Percentiles rank a stretch among this genome's conserved stretches.
Evolutionary conservation across 2,888 invertebrate genomes (phyloP).

Genomic region (Spilarctia lutea): DNA sequence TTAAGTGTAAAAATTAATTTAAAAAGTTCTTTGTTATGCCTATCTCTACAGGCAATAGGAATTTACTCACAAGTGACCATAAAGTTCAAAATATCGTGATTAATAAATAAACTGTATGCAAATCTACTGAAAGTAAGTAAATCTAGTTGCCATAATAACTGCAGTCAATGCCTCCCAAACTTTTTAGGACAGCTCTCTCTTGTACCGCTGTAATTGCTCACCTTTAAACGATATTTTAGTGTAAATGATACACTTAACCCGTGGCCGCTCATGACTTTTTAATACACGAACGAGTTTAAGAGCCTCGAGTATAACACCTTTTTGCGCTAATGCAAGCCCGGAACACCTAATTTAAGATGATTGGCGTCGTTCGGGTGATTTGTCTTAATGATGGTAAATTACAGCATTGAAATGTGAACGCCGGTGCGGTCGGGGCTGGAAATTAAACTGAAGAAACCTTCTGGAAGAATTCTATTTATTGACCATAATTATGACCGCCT

Average conservation of each 20-base stretch:
- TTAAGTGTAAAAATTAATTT: too few relatives aligned
- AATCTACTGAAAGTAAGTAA: neutral
- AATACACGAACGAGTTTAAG: slow-evolving; percentile 64
- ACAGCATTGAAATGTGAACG: slow-evolving; percentile 66
- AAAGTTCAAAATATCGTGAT: neutral
- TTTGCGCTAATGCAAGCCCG: slow-evolving; percentile 71
- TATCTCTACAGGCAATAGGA: too few relatives aligned
- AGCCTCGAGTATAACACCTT: slow-evolving; percentile 76
- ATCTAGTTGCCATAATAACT: neutral
- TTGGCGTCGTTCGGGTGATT: slow-evolving; percentile 78
- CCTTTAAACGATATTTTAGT: slow-evolving; percentile 66
- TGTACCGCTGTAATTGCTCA: slow-evolving; percentile 55
- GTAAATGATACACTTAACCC: slow-evolving; percentile 67
- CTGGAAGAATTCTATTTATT: slow-evolving; percentile 66
- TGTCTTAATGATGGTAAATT: slow-evolving; percentile 82
- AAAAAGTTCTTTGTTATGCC: too few relatives aligned
- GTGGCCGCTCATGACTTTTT: slow-evolving; percentile 62
- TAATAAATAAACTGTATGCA: neutral
- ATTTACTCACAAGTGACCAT: neutral
- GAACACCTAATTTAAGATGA: slow-evolving; percentile 80
- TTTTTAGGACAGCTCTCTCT: slow-evolving; percentile 42
- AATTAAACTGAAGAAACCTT: slow-evolving; percentile 61
- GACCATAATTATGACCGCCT: slow-evolving; percentile 62
- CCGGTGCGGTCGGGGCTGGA: slow-evolving; percentile 62
- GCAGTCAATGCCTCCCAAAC: slow-evolving; percentile 37